These are phyloP conservation scores for Vanessa cardui DNA, from an alignment of 2,888 invertebrate species.

Conservation along the genomic window DNA sequence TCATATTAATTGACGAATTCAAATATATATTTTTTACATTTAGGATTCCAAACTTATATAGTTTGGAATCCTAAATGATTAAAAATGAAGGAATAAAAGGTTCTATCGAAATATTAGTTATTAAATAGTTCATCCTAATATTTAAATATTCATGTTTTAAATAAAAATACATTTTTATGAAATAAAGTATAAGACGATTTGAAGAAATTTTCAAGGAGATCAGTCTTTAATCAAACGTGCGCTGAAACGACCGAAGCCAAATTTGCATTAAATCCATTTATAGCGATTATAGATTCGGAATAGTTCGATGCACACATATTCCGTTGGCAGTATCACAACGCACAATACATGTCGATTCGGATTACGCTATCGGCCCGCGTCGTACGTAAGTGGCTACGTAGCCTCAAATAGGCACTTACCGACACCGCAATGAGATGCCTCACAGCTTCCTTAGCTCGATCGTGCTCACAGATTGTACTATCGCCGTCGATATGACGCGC, in stretches of 20 bases:
- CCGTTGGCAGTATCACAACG: constrained; percentile 59
- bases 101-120: too few relatives aligned
- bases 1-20: too few relatives aligned
- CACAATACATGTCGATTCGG: constrained; percentile 74
- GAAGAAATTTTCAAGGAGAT: constrained; percentile 8
- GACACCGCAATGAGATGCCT: constrained; percentile 71
- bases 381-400: constrained; percentile 61
- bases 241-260: constrained; percentile 61
- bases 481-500: constrained; percentile 65
- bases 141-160: too few relatives aligned
- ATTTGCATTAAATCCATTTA: constrained; percentile 78
- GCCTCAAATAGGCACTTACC: constrained; percentile 76
- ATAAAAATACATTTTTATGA: too few relatives aligned
- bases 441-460: constrained; percentile 69
- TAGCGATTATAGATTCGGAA: constrained; percentile 66
- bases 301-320: constrained; percentile 59
- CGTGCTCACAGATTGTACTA: constrained; percentile 67
- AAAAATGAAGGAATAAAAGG: too few relatives aligned
- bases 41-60: too few relatives aligned
- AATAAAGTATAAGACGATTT: constrained; percentile 17
- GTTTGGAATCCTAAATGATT: too few relatives aligned
- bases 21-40: too few relatives aligned
- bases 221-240: constrained; percentile 52
- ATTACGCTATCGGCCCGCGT: constrained; percentile 73
- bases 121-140: too few relatives aligned